Conservation (phyloP, 1,140 invertebrate species). For the Pomacea maculata region DNA sequence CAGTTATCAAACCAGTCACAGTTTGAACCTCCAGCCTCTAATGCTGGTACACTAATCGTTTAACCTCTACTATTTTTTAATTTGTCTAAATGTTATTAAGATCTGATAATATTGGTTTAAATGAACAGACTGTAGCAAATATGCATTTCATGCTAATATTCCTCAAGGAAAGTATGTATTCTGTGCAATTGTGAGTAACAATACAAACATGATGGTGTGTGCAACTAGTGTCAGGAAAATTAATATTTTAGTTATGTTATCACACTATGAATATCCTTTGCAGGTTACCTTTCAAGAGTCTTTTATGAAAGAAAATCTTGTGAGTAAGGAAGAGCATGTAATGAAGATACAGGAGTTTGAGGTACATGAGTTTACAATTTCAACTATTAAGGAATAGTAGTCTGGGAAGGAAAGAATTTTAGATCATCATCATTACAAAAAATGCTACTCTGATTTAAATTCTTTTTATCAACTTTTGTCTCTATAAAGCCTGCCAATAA, state of each 20-base stretch:
- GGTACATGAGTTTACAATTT: slow-evolving; percentile 19
- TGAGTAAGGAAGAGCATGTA: slow-evolving; percentile 32
- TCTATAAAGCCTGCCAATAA: no score
- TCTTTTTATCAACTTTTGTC: no score
- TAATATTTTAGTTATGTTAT: no score
- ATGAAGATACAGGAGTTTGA: slow-evolving; percentile 31
- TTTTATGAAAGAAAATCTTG: slow-evolving; percentile 32
- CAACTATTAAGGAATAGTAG: no score
- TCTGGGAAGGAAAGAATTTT: no score
- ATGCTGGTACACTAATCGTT: no score
- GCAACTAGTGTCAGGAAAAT: background rate
- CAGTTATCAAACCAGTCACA: no score
- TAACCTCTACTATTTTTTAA: no score
- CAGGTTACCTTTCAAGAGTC: slow-evolving; percentile 30
- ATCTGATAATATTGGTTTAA: background rate
- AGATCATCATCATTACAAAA: no score
- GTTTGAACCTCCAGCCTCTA: no score
- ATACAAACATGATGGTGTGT: background rate
- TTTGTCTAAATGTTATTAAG: no score
- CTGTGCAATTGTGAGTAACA: background rate
- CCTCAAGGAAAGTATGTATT: background rate
- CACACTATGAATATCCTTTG: slow-evolving; percentile 6
- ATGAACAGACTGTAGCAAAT: background rate
- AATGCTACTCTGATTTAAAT: no score
- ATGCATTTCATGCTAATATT: background rate